Conservation (phyloP, 2,888 invertebrate genomes). For the Achlya flavicornis region DNA sequence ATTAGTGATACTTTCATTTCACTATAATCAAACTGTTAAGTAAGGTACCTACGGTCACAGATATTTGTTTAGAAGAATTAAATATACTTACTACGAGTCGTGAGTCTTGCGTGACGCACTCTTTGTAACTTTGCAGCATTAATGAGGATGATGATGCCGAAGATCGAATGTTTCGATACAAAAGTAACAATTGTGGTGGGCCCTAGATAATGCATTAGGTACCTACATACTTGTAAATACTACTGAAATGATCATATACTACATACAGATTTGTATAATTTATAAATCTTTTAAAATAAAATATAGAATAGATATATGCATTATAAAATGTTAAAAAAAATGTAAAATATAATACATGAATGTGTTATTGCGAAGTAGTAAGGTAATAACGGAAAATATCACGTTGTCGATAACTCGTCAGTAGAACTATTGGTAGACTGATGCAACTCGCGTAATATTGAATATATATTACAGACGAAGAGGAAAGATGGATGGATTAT, state of each 20-base stretch:
- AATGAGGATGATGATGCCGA: neutral
- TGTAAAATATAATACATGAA: conserved; percentile 16
- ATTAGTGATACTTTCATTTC: conserved; percentile 32
- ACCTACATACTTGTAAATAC: conserved; percentile 15
- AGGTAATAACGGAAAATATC: conserved; percentile 4
- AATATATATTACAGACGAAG: neutral
- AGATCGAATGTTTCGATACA: conserved; percentile 6
- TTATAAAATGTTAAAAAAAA: conserved; percentile 29
- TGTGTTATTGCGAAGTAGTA: conserved; percentile 15
- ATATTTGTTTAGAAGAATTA: conserved; percentile 24
- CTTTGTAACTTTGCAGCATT: conserved; percentile 4
- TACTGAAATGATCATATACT: conserved; percentile 24
- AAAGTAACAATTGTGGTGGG: neutral
- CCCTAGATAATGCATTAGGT: neutral
- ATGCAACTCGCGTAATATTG: neutral
- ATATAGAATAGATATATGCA: conserved; percentile 15
- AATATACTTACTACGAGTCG: neutral
- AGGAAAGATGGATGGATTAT: neutral
- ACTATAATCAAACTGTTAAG: conserved; percentile 30
- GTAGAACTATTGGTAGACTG: neutral
- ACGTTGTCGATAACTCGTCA: conserved; percentile 16
- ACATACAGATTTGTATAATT: conserved; percentile 28
- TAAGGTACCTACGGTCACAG: conserved; percentile 37
- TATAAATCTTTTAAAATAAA: conserved; percentile 29
- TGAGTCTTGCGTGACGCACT: neutral